phyloP scores from a whole-genome alignment of 2,797 vertebrate genomes.

The Phoeniculus purpureus region DNA sequence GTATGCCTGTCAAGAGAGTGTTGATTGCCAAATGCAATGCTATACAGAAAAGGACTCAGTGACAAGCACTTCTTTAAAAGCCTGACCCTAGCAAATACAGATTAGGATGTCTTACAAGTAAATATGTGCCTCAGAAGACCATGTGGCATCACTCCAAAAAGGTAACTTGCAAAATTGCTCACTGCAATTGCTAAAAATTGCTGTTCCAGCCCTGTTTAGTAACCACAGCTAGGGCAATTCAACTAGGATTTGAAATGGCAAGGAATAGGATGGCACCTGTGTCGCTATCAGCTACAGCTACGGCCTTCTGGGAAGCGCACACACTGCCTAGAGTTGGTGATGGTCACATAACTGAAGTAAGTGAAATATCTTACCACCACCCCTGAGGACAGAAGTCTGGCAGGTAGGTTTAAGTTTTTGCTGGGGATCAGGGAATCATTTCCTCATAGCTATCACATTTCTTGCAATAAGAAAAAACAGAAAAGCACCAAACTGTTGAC shows the following conservation, averaged over 20 bases:
- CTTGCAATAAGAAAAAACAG: not conserved
- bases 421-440: not conserved
- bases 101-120: not conserved
- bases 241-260: not conserved
- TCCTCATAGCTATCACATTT: not conserved
- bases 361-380: not conserved
- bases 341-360: not conserved
- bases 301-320: not conserved
- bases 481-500: not conserved
- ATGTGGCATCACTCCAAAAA: not conserved
- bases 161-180: not conserved
- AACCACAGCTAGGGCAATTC: not conserved
- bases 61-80: not conserved
- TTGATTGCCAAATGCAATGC: not conserved
- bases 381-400: not conserved
- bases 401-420: not conserved
- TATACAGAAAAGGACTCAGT: not conserved
- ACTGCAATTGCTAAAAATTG: not conserved
- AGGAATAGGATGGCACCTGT: not conserved
- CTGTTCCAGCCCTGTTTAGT: no score
- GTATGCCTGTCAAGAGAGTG: constrained; percentile 85
- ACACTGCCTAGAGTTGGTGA: not conserved
- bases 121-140: not conserved
- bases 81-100: not conserved
- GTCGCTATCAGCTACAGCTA: not conserved